A percentile compares a stretch with the other conserved stretches of the same genome.
These are phyloP conservation scores for Passerculus sandwichensis DNA, from an alignment of 2,797 vertebrate species.

Conservation along the genomic window DNA sequence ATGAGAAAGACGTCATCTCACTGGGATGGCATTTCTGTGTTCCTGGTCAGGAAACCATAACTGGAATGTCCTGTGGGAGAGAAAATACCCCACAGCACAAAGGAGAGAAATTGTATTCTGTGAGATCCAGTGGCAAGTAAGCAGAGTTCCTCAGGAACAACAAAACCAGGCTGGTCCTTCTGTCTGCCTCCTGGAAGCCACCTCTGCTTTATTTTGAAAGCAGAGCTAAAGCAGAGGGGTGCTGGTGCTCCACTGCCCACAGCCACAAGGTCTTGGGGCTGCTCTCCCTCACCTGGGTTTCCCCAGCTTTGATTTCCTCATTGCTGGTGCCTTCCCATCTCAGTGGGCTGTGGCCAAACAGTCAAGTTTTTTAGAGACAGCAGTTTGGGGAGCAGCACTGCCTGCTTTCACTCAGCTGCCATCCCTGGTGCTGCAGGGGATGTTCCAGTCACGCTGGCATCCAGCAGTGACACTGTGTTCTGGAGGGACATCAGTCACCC, in stretches of 20 bases:
- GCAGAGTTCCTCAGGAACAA: neutral
- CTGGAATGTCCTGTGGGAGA: neutral
- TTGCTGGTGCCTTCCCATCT: neutral
- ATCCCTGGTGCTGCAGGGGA: neutral
- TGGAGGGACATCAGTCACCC: neutral
- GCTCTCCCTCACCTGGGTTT: neutral
- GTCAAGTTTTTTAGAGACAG: rapidly evolving
- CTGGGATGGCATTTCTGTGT: neutral
- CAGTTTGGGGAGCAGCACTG: neutral
- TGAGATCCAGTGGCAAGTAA: neutral
- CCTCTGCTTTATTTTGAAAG: neutral
- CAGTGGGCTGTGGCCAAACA: neutral
- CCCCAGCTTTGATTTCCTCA: neutral
- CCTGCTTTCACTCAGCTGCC: neutral
- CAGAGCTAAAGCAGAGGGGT: neutral
- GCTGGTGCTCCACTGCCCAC: neutral
- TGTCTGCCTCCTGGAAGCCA: neutral
- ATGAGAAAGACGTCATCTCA: neutral
- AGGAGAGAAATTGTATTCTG: neutral
- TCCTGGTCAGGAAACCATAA: neutral
- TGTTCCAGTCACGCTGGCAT: rapidly evolving
- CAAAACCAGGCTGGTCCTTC: neutral
- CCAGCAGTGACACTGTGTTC: neutral
- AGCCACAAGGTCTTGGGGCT: neutral
- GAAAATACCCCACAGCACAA: neutral